Base-by-base conservation (phyloP, 2,113 vertebrate genomes). In the Trinectes maculatus region DNA sequence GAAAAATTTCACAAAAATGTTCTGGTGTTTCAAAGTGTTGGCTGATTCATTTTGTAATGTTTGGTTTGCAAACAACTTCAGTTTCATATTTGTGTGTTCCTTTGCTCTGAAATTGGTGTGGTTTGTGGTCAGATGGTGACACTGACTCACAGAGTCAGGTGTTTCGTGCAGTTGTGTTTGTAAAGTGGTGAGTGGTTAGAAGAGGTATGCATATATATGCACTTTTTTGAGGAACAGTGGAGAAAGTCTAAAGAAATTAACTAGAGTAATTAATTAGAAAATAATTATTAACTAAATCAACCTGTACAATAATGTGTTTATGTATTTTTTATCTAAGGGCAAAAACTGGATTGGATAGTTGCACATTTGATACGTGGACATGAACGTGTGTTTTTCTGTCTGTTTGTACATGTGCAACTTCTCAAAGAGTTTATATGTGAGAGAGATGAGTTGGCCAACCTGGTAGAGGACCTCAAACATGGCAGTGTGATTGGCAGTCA, bases 371-470 rank as follows among this genome's bases (percentile, higher is more conserved):
- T n/a, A 16, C 47, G 9, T 37, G 12, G 9, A 22, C 53, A 37
- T 75, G 55, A 66, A 66, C 34, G 19, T 51, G 18, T 67, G 26
- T 47, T 9, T 48, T 37, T 73, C 7, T 80, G 5, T 70, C 64
- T 80, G 40, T 77, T 70, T 78, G 40, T 75, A 8, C 40, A 26
- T 67, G 49, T 79, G 18, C 61, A 57, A 29, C 55, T 66, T 22
- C 54, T 51, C 47, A 37, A 83, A 93, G 91, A 85, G 53, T 85
- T 90, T 87, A 51, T 58, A 43, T 91, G 85, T 90, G 89, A 93
- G 68, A 90, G 75, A 79, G 87, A 91, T 90, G 82, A 82, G 52
- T 83, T 89, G 64, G 89, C 88, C 7, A 57, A 86, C 80, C 61
- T 90, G 80, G 79, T 92, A 66, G 69, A 82, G 52, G 82, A 89